Evolutionary conservation across 2,888 invertebrate species (phyloP).

Genomic region (Marronus borbonicus): DNA sequence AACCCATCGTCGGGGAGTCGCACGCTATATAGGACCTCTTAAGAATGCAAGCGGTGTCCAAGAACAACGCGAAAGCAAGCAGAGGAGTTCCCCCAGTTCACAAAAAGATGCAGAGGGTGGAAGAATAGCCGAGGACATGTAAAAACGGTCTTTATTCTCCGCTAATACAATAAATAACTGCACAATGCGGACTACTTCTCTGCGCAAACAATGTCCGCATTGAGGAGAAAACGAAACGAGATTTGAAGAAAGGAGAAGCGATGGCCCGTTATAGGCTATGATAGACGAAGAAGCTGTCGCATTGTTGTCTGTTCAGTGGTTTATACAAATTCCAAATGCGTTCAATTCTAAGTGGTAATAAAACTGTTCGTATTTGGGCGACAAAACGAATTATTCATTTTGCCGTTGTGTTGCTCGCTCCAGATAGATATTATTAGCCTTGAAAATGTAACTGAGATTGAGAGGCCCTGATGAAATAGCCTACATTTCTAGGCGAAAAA

Average conservation of each 20-base stretch:
- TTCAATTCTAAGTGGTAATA: conserved; percentile 60
- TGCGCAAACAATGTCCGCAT: conserved; percentile 63
- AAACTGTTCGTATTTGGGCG: conserved; percentile 52
- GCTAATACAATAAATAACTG: conserved; percentile 66
- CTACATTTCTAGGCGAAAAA: too few relatives aligned
- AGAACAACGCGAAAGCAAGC: conserved; percentile 43
- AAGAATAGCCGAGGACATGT: conserved; percentile 61
- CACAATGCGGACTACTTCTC: conserved; percentile 63
- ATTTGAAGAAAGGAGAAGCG: conserved; percentile 28
- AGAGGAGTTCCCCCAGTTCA: conserved; percentile 46
- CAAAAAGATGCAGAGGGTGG: conserved; percentile 55
- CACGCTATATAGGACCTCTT: conserved; percentile 53
- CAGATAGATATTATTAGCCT: too few relatives aligned
- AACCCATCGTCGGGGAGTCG: conserved; percentile 51
- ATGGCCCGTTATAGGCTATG: conserved; percentile 5
- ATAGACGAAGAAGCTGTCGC: conserved; percentile 15
- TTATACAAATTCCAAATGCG: conserved; percentile 60
- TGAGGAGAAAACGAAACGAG: conserved; percentile 52
- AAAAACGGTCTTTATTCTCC: conserved; percentile 65
- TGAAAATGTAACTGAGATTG: too few relatives aligned
- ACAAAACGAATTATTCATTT: conserved; percentile 24
- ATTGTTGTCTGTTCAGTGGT: conserved; percentile 39
- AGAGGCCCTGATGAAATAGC: too few relatives aligned
- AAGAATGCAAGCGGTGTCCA: conserved; percentile 58
- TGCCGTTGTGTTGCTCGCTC: too few relatives aligned